Evolutionary conservation across 2,888 invertebrate genomes (phyloP).

Genomic region (Oligia strigilis): DNA sequence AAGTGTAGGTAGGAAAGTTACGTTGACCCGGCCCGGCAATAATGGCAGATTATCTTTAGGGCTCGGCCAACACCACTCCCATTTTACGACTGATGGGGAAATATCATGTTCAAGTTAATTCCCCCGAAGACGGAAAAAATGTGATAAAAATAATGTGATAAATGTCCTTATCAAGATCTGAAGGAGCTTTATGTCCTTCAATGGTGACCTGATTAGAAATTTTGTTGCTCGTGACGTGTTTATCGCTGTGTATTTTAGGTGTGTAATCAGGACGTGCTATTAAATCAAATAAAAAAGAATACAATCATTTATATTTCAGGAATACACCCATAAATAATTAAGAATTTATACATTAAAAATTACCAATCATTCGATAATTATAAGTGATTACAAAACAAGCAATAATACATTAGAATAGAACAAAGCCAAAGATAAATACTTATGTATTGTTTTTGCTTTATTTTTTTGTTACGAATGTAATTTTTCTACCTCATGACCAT

Average conservation of each 20-base stretch:
- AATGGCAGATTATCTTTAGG: slow-evolving; percentile 75
- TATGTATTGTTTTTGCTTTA: too few species aligned
- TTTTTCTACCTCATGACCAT: too few species aligned
- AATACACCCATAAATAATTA: too few species aligned
- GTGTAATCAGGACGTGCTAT: slow-evolving; percentile 5
- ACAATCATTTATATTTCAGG: too few species aligned
- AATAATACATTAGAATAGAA: too few species aligned
- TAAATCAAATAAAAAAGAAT: background rate
- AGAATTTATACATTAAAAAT: too few species aligned
- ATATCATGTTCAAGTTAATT: slow-evolving; percentile 77
- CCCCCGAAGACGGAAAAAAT: slow-evolving; percentile 68
- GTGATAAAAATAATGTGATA: slow-evolving; percentile 70
- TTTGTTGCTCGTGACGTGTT: slow-evolving; percentile 30
- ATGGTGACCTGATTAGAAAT: slow-evolving; percentile 55
- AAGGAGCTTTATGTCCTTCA: slow-evolving; percentile 46
- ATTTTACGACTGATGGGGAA: slow-evolving; percentile 78
- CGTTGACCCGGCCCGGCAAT: slow-evolving; percentile 74
- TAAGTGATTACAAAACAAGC: too few species aligned
- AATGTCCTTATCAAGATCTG: slow-evolving; percentile 62
- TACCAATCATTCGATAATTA: too few species aligned
- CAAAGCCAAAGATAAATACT: too few species aligned
- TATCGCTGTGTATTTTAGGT: slow-evolving; percentile 18
- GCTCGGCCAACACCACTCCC: slow-evolving; percentile 80
- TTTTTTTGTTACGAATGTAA: too few species aligned
- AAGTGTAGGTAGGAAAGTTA: slow-evolving; percentile 64